A percentile compares a stretch with the other conserved stretches of the same genome.
phyloP scores from a whole-genome alignment of 1,140 invertebrate species.

The Drosophila saltans region DNA sequence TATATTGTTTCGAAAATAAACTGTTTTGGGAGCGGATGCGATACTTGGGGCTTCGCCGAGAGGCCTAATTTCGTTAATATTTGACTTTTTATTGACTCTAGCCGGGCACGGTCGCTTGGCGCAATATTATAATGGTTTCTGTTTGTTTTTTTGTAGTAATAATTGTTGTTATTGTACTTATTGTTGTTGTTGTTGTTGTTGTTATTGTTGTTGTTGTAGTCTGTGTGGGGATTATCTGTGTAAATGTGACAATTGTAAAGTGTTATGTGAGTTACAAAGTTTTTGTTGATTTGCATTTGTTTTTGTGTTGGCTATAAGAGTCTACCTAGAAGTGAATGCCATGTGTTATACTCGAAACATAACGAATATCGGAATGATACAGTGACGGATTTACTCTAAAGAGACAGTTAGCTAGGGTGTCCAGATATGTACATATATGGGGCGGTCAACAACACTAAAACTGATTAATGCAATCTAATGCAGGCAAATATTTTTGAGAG shows the following conservation, averaged over 20 bases:
- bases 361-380: background rate
- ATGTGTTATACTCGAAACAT: constrained; percentile 3
- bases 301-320: background rate
- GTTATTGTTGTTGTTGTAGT: constrained; percentile 64
- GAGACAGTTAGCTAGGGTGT: too few species aligned
- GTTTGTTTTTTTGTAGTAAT: constrained; percentile 57
- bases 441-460: too few species aligned
- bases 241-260: constrained; percentile 75
- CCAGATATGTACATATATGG: too few species aligned
- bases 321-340: background rate
- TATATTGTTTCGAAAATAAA: constrained; percentile 88
- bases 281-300: constrained; percentile 20
- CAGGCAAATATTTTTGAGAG: too few species aligned
- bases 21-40: constrained; percentile 87
- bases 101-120: constrained; percentile 85
- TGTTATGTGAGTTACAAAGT: constrained; percentile 54
- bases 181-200: constrained; percentile 58
- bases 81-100: constrained; percentile 91
- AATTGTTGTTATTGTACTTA: constrained; percentile 56
- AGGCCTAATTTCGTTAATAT: constrained; percentile 90
- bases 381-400: too few species aligned
- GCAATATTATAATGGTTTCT: constrained; percentile 52
- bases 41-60: constrained; percentile 88
- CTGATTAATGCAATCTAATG: too few species aligned
- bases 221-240: constrained; percentile 76